Percentiles rank a stretch among this genome's conserved stretches.
These are phyloP conservation scores for Pteronura brasiliensis DNA, from an alignment of 2,113 vertebrate genomes.

Conservation along the genomic window DNA sequence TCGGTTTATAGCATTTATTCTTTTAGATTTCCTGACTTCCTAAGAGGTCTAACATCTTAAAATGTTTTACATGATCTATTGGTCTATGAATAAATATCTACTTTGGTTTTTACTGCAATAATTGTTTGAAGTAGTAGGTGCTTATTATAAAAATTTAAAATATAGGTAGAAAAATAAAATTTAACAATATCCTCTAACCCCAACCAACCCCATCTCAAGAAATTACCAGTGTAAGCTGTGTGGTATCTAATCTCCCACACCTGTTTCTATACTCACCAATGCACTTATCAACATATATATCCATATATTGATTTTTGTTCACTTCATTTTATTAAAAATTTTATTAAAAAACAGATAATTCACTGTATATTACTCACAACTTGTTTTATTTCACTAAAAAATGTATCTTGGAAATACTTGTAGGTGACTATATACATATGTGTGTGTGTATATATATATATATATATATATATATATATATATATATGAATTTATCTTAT, in stretches of 20 bases:
- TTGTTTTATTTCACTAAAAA: constrained; percentile 31
- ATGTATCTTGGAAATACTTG: background rate
- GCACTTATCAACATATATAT: background rate
- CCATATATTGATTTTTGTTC: background rate
- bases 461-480: background rate
- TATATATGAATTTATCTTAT: background rate
- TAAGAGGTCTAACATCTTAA: background rate
- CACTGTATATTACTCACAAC: background rate
- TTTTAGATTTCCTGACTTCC: background rate
- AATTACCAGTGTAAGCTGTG: background rate
- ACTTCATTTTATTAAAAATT: background rate
- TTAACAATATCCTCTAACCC: background rate
- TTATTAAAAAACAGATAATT: background rate
- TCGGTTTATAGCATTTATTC: background rate
- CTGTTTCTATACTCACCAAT: background rate
- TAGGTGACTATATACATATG: background rate
- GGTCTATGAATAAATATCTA: background rate
- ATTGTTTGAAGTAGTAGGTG: constrained; percentile 15
- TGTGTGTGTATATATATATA: no score
- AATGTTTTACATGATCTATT: background rate
- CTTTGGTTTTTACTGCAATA: background rate
- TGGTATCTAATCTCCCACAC: background rate
- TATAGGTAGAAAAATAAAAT: background rate
- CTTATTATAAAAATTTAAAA: background rate
- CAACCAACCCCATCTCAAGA: background rate